A percentile compares a stretch with the other conserved stretches of the same genome.
Conservation (phyloP, 53 echinoderm and acorn worm genomes). For the Crossaster papposus region DNA sequence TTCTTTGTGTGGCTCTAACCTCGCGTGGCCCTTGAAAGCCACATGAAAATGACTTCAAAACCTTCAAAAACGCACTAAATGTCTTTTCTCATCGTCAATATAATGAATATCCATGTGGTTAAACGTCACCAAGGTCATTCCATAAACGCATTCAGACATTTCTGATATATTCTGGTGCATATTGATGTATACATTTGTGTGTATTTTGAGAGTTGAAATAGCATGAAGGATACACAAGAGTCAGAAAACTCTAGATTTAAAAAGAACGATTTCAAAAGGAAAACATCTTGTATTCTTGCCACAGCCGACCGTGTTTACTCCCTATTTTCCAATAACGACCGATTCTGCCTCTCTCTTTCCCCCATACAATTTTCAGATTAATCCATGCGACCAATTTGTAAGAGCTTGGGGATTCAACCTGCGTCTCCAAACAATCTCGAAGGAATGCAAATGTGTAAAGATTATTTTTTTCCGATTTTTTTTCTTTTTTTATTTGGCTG, state of each 20-base stretch:
- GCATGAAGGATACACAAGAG: not conserved
- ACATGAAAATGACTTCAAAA: too few species aligned
- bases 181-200: too few species aligned
- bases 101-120: too few species aligned
- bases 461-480: not conserved
- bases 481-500: not conserved
- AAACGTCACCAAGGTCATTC: not conserved
- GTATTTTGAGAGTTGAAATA: not conserved
- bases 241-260: not conserved
- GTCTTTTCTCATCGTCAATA: too few species aligned
- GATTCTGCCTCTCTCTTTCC: not conserved
- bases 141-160: not conserved
- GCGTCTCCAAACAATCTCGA: not conserved
- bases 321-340: not conserved
- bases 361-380: slow-evolving; percentile 7
- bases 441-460: not conserved
- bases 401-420: not conserved
- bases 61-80: too few species aligned
- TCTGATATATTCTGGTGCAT: not conserved
- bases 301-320: not conserved
- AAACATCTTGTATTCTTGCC: not conserved
- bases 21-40: too few species aligned
- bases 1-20: too few species aligned
- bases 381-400: not conserved
- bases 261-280: not conserved